Conservation (phyloP, 1,140 invertebrate species). For the Bombyx mori region DNA sequence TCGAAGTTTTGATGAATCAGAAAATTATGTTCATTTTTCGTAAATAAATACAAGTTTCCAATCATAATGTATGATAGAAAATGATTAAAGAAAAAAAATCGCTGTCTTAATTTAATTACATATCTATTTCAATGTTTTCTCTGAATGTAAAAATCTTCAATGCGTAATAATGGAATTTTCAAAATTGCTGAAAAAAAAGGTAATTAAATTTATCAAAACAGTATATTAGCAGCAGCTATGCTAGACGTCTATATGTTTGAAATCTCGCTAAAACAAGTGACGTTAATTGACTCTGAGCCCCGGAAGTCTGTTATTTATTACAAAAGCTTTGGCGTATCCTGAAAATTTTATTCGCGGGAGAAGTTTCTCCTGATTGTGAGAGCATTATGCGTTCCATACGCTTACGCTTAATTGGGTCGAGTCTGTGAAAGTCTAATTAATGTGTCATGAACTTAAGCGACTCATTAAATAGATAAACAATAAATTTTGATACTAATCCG, state of each 20-base stretch:
- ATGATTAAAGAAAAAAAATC: background rate
- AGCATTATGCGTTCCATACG: slow-evolving; percentile 1
- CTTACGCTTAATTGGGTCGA: slow-evolving; percentile 7
- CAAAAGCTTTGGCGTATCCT: slow-evolving; percentile 9
- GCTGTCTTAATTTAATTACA: background rate
- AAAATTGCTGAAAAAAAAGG: background rate
- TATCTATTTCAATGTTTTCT: background rate
- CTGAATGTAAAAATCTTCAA: background rate
- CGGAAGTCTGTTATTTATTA: slow-evolving; percentile 15
- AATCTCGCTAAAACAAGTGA: slow-evolving; percentile 15
- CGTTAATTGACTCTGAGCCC: slow-evolving; percentile 16
- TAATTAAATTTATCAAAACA: background rate
- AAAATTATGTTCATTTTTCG: background rate
- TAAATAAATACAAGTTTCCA: background rate
- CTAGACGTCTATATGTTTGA: slow-evolving; percentile 5
- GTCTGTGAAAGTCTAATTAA: too few relatives aligned
- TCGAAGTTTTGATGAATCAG: background rate
- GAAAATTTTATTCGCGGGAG: slow-evolving; percentile 3
- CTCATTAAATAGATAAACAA: too few relatives aligned
- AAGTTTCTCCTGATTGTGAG: slow-evolving; percentile 5
- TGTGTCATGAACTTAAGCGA: too few relatives aligned
- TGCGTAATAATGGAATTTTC: background rate
- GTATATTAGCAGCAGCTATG: slow-evolving; percentile 4
- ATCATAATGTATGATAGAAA: background rate
- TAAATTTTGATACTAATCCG: too few relatives aligned